A percentile compares a stretch with the other conserved stretches of the same genome.
These are phyloP conservation scores for Cathartes aura DNA, from an alignment of 2,113 vertebrate species.

Conservation along the genomic window DNA sequence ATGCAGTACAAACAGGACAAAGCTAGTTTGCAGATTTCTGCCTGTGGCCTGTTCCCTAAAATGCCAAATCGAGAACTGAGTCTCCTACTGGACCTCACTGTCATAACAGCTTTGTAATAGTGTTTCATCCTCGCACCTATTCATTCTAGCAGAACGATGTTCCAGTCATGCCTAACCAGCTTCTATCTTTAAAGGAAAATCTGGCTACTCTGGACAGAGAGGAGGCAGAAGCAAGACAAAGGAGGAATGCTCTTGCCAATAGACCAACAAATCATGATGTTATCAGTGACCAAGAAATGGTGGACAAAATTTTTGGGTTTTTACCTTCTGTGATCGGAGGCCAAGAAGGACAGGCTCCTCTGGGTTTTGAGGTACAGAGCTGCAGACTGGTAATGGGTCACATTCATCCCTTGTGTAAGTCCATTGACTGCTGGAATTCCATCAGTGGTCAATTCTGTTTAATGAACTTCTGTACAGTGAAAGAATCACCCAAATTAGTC, in stretches of 20 bases:
- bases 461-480: background rate
- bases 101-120: background rate
- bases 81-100: background rate
- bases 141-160: background rate
- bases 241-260: slow-evolving; percentile 44
- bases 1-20: background rate
- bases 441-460: background rate
- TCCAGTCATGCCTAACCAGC: background rate
- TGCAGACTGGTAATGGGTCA: background rate
- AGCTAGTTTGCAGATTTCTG: background rate
- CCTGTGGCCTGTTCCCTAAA: background rate
- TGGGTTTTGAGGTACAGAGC: slow-evolving; percentile 81
- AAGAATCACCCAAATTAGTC: background rate
- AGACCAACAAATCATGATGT: slow-evolving; percentile 73
- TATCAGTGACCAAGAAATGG: slow-evolving; percentile 86
- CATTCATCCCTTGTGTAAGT: background rate
- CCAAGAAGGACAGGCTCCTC: slow-evolving; percentile 84
- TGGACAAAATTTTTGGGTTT: slow-evolving; percentile 93
- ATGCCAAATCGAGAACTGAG: background rate
- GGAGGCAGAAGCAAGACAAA: slow-evolving; percentile 55
- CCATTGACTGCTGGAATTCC: background rate
- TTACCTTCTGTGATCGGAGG: slow-evolving; percentile 84
- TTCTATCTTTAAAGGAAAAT: slow-evolving; percentile 72
- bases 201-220: slow-evolving; percentile 65
- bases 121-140: background rate